Percentiles rank a stretch among this genome's conserved stretches.
Evolutionary conservation across 2,888 invertebrate species (phyloP).

Genomic region (Zele albiditarsus): DNA sequence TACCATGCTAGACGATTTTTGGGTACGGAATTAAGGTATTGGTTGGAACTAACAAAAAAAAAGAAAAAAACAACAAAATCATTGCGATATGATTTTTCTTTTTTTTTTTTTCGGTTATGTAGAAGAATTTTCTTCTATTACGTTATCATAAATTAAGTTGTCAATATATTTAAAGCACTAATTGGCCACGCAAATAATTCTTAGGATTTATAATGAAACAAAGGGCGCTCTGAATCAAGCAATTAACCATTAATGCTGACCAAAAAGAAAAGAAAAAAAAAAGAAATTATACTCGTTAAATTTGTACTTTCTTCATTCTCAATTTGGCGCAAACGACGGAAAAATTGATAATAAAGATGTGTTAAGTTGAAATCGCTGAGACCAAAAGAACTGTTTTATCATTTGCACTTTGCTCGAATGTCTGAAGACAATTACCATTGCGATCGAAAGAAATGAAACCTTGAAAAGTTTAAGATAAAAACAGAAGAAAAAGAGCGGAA

Average conservation of each 20-base stretch:
- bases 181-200: background rate
- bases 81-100: background rate
- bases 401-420: slow-evolving; percentile 56
- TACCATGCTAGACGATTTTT: slow-evolving; percentile 51
- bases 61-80: background rate
- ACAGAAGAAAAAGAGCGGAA: background rate
- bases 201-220: background rate
- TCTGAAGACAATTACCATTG: slow-evolving; percentile 60
- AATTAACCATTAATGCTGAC: background rate
- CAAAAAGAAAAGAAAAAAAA: slow-evolving; percentile 23
- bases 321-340: too few relatives aligned
- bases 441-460: slow-evolving; percentile 47
- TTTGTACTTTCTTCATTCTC: too few relatives aligned
- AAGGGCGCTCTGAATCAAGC: background rate
- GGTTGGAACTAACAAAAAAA: slow-evolving; percentile 14
- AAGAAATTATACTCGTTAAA: background rate
- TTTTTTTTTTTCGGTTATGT: background rate
- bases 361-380: background rate
- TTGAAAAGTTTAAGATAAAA: slow-evolving; percentile 1
- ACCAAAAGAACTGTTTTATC: background rate
- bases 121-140: background rate
- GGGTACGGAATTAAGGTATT: slow-evolving; percentile 59
- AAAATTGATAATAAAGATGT: too few relatives aligned
- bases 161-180: background rate
- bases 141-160: background rate